Base-by-base conservation (phyloP, 2,888 invertebrate genomes). In the Meloe dianella region DNA sequence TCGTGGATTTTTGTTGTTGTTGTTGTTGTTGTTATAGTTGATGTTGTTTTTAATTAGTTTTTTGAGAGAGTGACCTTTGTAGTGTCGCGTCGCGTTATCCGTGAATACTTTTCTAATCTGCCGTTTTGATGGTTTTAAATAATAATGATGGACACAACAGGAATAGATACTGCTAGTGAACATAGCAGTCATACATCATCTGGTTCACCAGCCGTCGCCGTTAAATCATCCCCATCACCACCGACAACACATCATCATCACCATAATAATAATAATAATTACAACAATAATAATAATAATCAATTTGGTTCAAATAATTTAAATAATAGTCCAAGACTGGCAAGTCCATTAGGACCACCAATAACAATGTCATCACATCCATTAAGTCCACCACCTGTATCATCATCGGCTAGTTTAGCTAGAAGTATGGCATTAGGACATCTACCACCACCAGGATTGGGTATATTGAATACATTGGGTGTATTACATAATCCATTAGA, bases 391-490 rank as follows among this genome's bases (percentile, higher is more conserved):
- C 89, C 90, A 71, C 90, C 90, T 65, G 86, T 89, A 61, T 86
- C 88, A 61, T 47, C 47, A 30, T 89, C 90, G 75, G 89, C 91
- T 77, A 87, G 89, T 63, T 86, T 90, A 80, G 87, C 87, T 56
- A 84, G 87, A 70, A 87, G 87, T 74, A 88, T 91, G 87, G 91
- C 92, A 70, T 91, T 91, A 84, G 91, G 92, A 69, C 93, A 93
- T 74, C 85, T 95, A 82, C 93, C 93, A 79, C 94, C 94, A 68
- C 94, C 94, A 64, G 92, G 93, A 38, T 86, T 94, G 73, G 94
- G 94, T 41, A 87, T 95, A 78, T 87, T 95, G 78, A 93, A 93
- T 80, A 93, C 93, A 66, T 85, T 94, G 81, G 88, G 87, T 12
- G 88, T 88, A 60, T 84, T 88, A 81, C 92, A 93, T 81, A 90